Percentiles rank a stretch among this genome's conserved stretches.
Evolutionary conservation across 2,797 vertebrate genomes (phyloP).

Genomic region (Onychomys leucogaster): DNA sequence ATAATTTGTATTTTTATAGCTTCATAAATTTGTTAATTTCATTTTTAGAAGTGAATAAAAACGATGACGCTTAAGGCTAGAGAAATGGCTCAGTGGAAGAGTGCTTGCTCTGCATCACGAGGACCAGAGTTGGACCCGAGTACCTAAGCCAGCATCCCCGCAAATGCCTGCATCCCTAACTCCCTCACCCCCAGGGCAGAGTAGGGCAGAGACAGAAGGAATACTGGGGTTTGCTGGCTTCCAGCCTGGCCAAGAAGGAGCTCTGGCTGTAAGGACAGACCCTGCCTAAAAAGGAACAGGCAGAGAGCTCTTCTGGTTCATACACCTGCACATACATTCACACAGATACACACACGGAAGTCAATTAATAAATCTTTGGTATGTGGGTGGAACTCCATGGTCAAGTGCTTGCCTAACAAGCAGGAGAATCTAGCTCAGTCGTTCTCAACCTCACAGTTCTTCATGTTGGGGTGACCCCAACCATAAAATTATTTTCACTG

Average conservation of each 20-base stretch:
- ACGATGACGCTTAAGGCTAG: background rate
- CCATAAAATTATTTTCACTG: background rate
- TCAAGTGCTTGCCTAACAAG: background rate
- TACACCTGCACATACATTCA: background rate
- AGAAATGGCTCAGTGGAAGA: background rate
- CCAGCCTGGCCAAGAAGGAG: background rate
- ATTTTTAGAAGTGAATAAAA: slow-evolving; percentile 40
- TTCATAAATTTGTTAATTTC: slow-evolving; percentile 26
- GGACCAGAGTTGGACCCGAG: background rate
- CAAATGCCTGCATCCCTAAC: background rate
- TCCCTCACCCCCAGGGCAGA: background rate
- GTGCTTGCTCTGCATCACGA: background rate
- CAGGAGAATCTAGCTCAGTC: background rate
- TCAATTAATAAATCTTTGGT: background rate
- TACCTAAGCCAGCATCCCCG: background rate
- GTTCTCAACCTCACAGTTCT: background rate
- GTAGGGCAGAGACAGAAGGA: background rate
- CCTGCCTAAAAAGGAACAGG: background rate
- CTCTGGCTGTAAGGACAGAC: background rate
- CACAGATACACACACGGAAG: background rate
- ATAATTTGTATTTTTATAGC: background rate
- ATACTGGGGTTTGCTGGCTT: background rate
- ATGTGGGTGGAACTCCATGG: background rate
- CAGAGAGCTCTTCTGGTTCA: background rate
- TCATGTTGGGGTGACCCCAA: background rate